Evolutionary conservation across 2,113 vertebrate genomes (phyloP).

Genomic region (Thryonomys swinderianus): DNA sequence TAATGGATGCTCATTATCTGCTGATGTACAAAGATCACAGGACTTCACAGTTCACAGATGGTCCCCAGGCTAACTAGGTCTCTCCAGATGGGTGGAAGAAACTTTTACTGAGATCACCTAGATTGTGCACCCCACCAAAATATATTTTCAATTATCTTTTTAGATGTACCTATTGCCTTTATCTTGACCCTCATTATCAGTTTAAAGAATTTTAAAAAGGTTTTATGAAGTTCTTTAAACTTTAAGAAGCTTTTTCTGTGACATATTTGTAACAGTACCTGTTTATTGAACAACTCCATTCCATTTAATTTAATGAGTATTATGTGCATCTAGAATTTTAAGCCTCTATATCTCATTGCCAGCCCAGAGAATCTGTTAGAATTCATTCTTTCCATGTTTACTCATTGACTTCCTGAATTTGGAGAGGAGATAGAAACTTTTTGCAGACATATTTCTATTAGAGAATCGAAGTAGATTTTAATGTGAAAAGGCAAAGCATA

Average conservation of each 20-base stretch:
- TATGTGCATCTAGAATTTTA: not conserved
- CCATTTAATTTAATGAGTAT: not conserved
- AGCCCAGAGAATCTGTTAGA: not conserved
- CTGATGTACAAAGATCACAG: constrained; percentile 14
- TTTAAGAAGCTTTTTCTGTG: not conserved
- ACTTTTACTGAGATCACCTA: constrained; percentile 11
- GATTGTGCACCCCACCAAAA: not conserved
- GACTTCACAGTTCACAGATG: constrained; percentile 54
- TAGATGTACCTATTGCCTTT: not conserved
- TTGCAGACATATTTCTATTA: not conserved
- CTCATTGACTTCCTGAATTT: not conserved
- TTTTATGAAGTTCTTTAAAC: not conserved
- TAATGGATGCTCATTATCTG: constrained; percentile 55
- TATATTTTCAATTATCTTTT: constrained; percentile 22
- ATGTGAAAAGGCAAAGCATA: not conserved
- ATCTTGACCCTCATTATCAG: not conserved
- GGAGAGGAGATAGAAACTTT: not conserved
- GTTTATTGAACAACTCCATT: not conserved
- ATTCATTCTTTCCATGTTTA: constrained; percentile 4
- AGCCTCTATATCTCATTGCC: not conserved
- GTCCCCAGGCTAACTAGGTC: constrained; percentile 33
- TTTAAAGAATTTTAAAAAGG: not conserved
- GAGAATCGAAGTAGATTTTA: not conserved
- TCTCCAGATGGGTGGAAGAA: not conserved
- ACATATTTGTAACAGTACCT: not conserved